A percentile compares a stretch with the other conserved stretches of the same genome.
phyloP scores from a whole-genome alignment of 2,113 vertebrate genomes.

The Poecilia latipinna region DNA sequence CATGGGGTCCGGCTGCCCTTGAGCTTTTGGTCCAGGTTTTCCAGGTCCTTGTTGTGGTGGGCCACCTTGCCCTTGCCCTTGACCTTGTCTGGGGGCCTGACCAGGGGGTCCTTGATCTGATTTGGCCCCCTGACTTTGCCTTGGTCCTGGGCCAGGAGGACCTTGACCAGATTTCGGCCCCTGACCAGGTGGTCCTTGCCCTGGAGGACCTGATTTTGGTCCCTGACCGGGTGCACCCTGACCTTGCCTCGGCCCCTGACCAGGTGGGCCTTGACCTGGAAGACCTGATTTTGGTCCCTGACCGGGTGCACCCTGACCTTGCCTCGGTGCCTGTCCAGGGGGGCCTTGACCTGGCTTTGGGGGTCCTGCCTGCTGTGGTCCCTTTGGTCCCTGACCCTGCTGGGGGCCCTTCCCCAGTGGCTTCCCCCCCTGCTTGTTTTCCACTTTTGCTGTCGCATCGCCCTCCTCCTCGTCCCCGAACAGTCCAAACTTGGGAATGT shows the following conservation, averaged over 20 bases:
- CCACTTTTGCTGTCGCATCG: conserved; percentile 72
- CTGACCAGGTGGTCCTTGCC: conserved; percentile 24
- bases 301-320: conserved; percentile 61
- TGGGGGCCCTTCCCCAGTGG: conserved; percentile 75
- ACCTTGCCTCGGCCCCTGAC: conserved; percentile 51
- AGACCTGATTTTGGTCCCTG: conserved; percentile 36
- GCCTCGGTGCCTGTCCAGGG: conserved; percentile 64
- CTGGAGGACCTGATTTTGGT: conserved; percentile 16
- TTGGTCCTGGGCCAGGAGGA: conserved; percentile 29
- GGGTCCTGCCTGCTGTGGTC: conserved; percentile 67
- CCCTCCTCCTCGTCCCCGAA: conserved; percentile 90
- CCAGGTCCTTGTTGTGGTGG: conserved; percentile 66
- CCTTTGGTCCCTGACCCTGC: conserved; percentile 72
- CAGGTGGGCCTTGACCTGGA: conserved; percentile 24
- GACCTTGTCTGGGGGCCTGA: conserved; percentile 51
- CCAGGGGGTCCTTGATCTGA: conserved; percentile 61
- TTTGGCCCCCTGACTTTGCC: conserved; percentile 75
- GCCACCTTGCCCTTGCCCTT: conserved; percentile 51
- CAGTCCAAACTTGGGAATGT: conserved; percentile 92
- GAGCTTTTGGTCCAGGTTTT: conserved; percentile 64
- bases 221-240: conserved; percentile 63
- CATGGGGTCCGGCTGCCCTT: conserved; percentile 53
- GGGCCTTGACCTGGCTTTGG: conserved; percentile 66
- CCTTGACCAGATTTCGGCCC: conserved; percentile 66
- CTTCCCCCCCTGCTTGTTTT: conserved; percentile 69